Percentiles rank a stretch among this genome's conserved stretches.
phyloP scores from a whole-genome alignment of 2,797 vertebrate genomes.

The Macroramphosus scolopax region DNA sequence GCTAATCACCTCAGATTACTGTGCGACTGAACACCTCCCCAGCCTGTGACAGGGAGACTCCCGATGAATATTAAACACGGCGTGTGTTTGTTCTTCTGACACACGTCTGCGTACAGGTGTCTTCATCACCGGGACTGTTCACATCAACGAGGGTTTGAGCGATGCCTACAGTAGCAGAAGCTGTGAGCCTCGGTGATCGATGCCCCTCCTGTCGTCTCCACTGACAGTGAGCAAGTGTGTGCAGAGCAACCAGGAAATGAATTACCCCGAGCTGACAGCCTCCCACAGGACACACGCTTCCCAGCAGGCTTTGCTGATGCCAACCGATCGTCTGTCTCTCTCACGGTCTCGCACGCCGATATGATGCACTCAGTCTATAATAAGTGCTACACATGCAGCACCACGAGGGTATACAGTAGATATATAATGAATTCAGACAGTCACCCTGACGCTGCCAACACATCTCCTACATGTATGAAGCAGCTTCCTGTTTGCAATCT shows the following conservation, averaged over 20 bases:
- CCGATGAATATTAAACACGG: slow-evolving; percentile 43
- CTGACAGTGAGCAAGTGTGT: slow-evolving; percentile 26
- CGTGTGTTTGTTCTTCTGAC: slow-evolving; percentile 11
- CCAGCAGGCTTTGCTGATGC: slow-evolving; percentile 48
- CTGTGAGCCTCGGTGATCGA: slow-evolving; percentile 61
- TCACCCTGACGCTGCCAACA: slow-evolving; percentile 12
- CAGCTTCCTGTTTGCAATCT: too few species aligned
- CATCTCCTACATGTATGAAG: too few species aligned
- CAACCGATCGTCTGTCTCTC: slow-evolving; percentile 24
- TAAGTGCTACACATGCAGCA: slow-evolving; percentile 2
- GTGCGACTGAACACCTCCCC: slow-evolving; percentile 34
- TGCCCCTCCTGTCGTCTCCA: slow-evolving; percentile 34
- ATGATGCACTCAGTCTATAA: neutral
- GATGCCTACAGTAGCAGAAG: slow-evolving; percentile 12
- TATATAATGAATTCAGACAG: slow-evolving; percentile 22
- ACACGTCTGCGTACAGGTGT: slow-evolving; percentile 20
- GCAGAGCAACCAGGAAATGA: slow-evolving; percentile 60
- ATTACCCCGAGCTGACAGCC: slow-evolving; percentile 55
- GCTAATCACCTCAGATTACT: slow-evolving; percentile 53
- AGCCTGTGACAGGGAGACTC: slow-evolving; percentile 19
- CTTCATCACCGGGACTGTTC: too few species aligned
- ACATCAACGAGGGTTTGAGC: slow-evolving; percentile 17
- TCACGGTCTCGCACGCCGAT: slow-evolving; percentile 5
- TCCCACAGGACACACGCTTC: slow-evolving; percentile 44
- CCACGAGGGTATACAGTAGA: neutral